Conservation (phyloP, 2,888 invertebrate species). For the Synanthedon myopaeformis region DNA sequence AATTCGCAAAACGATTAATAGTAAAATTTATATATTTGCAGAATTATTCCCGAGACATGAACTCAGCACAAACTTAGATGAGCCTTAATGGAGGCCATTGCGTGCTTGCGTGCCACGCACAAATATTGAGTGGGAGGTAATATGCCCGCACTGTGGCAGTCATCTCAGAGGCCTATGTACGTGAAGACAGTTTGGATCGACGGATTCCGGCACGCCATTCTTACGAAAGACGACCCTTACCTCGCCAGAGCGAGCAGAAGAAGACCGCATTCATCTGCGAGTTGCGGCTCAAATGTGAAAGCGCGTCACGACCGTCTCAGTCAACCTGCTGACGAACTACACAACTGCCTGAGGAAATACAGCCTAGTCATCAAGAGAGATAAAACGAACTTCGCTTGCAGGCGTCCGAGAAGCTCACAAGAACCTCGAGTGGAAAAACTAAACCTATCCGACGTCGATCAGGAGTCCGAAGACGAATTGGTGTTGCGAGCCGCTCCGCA, state of each 20-base stretch:
- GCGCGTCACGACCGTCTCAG: constrained; percentile 30
- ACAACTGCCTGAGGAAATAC: constrained; percentile 33
- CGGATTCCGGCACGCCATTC: constrained; percentile 77
- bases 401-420: constrained; percentile 21
- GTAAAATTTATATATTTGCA: not conserved
- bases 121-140: constrained; percentile 23
- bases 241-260: constrained; percentile 31
- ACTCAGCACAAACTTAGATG: constrained; percentile 22
- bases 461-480: constrained; percentile 38
- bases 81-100: constrained; percentile 25
- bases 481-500: constrained; percentile 35
- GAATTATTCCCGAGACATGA: constrained; percentile 27
- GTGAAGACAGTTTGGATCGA: constrained; percentile 78
- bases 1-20: constrained; percentile 4
- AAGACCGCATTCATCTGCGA: constrained; percentile 45
- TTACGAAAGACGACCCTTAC: constrained; percentile 73
- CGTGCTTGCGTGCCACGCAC: constrained; percentile 28
- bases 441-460: constrained; percentile 38
- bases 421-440: constrained; percentile 35
- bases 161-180: constrained; percentile 72
- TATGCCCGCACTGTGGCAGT: constrained; percentile 74
- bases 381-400: constrained; percentile 22
- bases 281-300: constrained; percentile 5
- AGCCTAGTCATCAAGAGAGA: constrained; percentile 43
- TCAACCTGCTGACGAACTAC: constrained; percentile 27